Percentiles rank a stretch among this genome's conserved stretches.
phyloP scores from a whole-genome alignment of 2,888 invertebrate species.

The Agonopterix arenella region DNA sequence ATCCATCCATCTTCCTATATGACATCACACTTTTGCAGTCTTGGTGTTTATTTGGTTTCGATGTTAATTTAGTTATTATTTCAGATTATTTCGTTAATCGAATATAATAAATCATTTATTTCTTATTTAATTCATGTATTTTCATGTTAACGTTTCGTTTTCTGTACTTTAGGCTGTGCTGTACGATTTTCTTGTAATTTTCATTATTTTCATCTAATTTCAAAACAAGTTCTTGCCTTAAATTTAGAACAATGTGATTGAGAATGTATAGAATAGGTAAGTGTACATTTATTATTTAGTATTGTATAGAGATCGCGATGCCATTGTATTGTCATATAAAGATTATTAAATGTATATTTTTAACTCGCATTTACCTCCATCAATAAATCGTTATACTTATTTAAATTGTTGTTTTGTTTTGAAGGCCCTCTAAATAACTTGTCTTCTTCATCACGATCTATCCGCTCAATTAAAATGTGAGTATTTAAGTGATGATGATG shows the following conservation, averaged over 20 bases:
- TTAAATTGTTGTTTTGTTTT: too few relatives aligned
- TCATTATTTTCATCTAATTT: slow-evolving; percentile 14
- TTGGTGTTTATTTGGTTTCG: too few relatives aligned
- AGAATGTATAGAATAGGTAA: slow-evolving; percentile 44
- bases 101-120: too few relatives aligned
- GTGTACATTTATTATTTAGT: slow-evolving; percentile 52
- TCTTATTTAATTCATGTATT: too few relatives aligned
- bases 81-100: too few relatives aligned
- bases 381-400: slow-evolving; percentile 56
- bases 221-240: slow-evolving; percentile 54
- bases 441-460: too few relatives aligned
- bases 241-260: slow-evolving; percentile 38
- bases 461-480: too few relatives aligned
- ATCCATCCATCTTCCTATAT: too few relatives aligned
- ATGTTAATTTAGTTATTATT: too few relatives aligned
- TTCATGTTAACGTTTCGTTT: background rate
- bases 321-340: slow-evolving; percentile 52
- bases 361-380: slow-evolving; percentile 66
- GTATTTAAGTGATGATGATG: too few relatives aligned
- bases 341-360: slow-evolving; percentile 52
- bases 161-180: slow-evolving; percentile 10
- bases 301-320: slow-evolving; percentile 58
- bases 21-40: too few relatives aligned
- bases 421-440: too few relatives aligned
- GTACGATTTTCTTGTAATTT: slow-evolving; percentile 5